Evolutionary conservation across 1,140 invertebrate genomes (phyloP), one percentile per base, ranked within the genome.

Genomic region (Globodera ellingtonae): DNA sequence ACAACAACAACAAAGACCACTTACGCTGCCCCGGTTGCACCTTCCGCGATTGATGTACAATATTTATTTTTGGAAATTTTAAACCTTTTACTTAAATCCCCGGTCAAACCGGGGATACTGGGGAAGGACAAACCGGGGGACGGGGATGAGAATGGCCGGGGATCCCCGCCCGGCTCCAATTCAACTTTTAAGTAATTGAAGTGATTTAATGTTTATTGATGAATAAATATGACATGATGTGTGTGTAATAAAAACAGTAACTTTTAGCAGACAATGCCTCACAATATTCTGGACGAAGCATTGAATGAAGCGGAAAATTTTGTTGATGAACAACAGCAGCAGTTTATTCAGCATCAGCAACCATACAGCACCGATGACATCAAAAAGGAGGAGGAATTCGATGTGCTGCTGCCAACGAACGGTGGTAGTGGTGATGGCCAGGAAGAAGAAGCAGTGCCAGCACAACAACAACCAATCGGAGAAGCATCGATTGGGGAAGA

Each of bases 291-390:
- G 13, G 81, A 82, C 65, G 81, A 82, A 52, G 81, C 81, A 24
- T 83, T 82, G 65, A 83, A 82, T 75, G 81, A 83, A 62, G 81
- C 81, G 48, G 81, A 83, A 83, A 83, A 46, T 78, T 79, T 56
- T 78, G 78, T 77, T 70, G 75, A 65, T 77, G 75, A 35, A 77
- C 75, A 62, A 15, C 24, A 52, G 69, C 56, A 77, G 47, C 48
- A 77, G 67, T 18, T 52, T 13, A 56, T 6, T 4, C 24, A 10
- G 18, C 48, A 24, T 18, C n/a, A 66, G 1, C 6, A 52, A 77
- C 4, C 62, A 46, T 10, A 4, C 9, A 59, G 3, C n/a, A 67
- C 44, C 21, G 35, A 65, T 65, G 59, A 21, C 13, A 65, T 15
- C 13, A 65, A 15, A 21, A 65, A 15, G 66, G 35, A 15, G 8